A percentile compares a stretch with the other conserved stretches of the same genome.
phyloP scores from a whole-genome alignment of 2,888 invertebrate genomes.

The Selenia dentaria region DNA sequence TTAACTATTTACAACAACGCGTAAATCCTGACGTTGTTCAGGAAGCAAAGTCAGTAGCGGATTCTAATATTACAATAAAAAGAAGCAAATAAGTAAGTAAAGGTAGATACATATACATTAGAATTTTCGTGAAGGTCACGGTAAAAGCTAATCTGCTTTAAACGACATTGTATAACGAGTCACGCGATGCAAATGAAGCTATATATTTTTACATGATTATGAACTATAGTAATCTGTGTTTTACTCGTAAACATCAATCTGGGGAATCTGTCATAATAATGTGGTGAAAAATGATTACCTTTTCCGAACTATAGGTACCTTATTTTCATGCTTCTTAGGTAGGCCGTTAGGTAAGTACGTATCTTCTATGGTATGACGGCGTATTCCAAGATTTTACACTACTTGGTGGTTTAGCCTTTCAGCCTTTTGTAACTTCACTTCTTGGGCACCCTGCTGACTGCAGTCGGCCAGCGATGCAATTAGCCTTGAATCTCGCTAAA shows the following conservation, averaged over 20 bases:
- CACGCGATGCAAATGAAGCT: slow-evolving; percentile 61
- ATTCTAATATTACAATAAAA: not conserved
- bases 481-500: no score
- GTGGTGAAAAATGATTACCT: slow-evolving; percentile 1
- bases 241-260: slow-evolving; percentile 31
- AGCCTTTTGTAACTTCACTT: no score
- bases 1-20: no score
- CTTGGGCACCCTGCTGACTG: no score
- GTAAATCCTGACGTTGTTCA: no score
- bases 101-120: slow-evolving; percentile 28
- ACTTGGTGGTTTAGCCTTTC: no score
- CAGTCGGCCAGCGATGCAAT: no score
- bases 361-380: no score
- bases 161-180: slow-evolving; percentile 54
- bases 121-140: slow-evolving; percentile 63
- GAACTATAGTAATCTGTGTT: slow-evolving; percentile 31
- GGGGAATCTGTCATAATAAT: slow-evolving; percentile 8
- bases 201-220: slow-evolving; percentile 39
- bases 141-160: slow-evolving; percentile 69
- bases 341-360: no score
- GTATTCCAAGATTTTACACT: no score
- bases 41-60: not conserved
- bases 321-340: no score
- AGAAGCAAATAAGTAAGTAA: not conserved
- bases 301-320: no score